These are phyloP conservation scores for Phodopus roborovskii DNA, from an alignment of 2,113 vertebrate genomes.

Conservation along the genomic window DNA sequence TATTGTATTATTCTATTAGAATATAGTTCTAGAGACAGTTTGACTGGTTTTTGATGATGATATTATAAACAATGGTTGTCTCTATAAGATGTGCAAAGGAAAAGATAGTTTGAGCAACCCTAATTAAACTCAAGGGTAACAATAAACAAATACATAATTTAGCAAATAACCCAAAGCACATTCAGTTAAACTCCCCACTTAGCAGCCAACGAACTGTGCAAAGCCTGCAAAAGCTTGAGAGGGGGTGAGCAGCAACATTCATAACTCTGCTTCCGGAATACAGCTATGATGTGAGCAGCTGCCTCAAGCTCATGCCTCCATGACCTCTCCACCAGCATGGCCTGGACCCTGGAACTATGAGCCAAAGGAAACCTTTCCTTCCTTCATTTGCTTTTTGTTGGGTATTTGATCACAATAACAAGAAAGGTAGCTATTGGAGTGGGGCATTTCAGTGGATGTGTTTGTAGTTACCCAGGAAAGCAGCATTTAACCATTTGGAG, in stretches of 20 bases:
- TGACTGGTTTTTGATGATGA: neutral
- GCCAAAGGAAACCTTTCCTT: neutral
- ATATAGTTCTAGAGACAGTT: neutral
- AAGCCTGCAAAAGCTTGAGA: neutral
- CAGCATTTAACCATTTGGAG: neutral
- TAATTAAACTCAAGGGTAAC: neutral
- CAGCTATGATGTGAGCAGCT: neutral
- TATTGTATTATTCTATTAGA: neutral
- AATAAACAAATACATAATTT: neutral
- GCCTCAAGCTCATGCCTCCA: neutral
- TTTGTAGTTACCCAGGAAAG: neutral
- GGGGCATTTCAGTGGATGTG: neutral
- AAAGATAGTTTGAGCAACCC: neutral
- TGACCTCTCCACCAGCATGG: too few species aligned
- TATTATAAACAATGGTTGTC: neutral
- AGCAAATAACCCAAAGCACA: neutral
- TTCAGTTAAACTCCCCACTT: neutral
- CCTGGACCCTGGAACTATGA: neutral
- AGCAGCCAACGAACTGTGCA: neutral
- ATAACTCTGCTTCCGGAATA: neutral
- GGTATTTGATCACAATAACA: neutral
- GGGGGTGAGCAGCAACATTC: neutral
- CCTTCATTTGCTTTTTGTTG: neutral
- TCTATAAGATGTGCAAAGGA: neutral
- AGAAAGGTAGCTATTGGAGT: neutral